These are phyloP conservation scores for Steinernema carpocapsae DNA, from an alignment of 2,888 invertebrate genomes.

Conservation along the genomic window DNA sequence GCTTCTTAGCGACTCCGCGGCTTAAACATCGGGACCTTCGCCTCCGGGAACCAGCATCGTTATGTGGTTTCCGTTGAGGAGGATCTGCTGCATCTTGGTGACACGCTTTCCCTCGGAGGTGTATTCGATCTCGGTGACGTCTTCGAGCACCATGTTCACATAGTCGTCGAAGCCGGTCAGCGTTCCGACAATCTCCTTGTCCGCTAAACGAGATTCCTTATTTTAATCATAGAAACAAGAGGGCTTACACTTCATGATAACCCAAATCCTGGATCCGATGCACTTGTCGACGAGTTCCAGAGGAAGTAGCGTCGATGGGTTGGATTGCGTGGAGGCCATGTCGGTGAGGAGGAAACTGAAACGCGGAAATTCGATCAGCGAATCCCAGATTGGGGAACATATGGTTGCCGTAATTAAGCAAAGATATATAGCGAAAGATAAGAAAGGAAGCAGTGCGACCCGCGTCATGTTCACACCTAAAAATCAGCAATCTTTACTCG, in stretches of 20 bases:
- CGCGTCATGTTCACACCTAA: too few species aligned
- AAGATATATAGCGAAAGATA: background rate
- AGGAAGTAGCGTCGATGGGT: conserved; percentile 54
- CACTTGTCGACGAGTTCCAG: conserved; percentile 97
- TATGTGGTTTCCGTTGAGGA: conserved; percentile 97
- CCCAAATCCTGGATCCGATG: conserved; percentile 97
- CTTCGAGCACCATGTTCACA: conserved; percentile 67
- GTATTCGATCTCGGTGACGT: conserved; percentile 76
- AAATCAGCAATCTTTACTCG: background rate
- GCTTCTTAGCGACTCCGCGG: background rate
- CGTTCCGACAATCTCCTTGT: conserved; percentile 98
- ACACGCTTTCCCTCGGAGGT: conserved; percentile 94
- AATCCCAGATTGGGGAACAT: background rate
- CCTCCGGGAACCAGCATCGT: conserved; percentile 78
- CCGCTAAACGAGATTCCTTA: conserved; percentile 70
- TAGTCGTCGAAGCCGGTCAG: conserved; percentile 76
- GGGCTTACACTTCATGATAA: conserved; percentile 90
- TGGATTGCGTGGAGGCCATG: conserved; percentile 8
- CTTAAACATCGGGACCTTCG: conserved; percentile 65
- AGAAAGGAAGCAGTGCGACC: too few species aligned
- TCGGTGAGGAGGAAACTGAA: too few species aligned
- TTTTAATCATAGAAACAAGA: background rate
- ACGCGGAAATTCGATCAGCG: too few species aligned
- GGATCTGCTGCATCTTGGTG: conserved; percentile 85
- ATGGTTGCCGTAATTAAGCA: background rate